Base-by-base conservation (phyloP, 2,888 invertebrate species). In the Auanema freiburgensis region DNA sequence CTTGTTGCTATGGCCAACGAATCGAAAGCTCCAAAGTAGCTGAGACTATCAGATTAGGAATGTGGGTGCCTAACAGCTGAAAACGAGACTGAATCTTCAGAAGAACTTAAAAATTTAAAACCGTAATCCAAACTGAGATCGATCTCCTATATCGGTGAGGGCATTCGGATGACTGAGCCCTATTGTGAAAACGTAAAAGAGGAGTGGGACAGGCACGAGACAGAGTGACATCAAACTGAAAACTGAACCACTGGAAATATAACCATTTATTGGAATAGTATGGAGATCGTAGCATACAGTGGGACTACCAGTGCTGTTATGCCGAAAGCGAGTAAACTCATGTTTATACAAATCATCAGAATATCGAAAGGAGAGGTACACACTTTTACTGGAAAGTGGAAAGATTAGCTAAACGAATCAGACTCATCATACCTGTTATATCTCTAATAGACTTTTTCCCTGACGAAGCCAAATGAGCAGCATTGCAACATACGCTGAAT, bases 171-270 rank as follows among this genome's bases (percentile, higher is more conserved):
- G 68, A 10, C 71, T 74, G 57, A 79, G 66, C 1, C 76, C 67
- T 33, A 79, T 67, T 1, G 78, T 79, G 44, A 74, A 25, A 10
- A 78, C 50, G 68, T 78, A 79, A 61, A 77, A 75, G 49, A 74
- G 42, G 16, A 72, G 61, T 12, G 80, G 80, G 21, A 71, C 41
- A 8, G 78, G 78, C 49, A 79, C 69, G 25, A 66, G 59, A 44
- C 49, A 66, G 18, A 74, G 59, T 21, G 51, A 51, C 41, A 53
- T 44, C n/a, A 58, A 46, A 14, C 63, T 53, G 33, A 25, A 41
- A 12, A 23, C 16, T 21, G 52, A 52, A 16, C 44, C 42, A 14
- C 63, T 58, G 41, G 46, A 63, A 24, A 8, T 24, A 51, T 8
- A 16, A 52, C 21, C 11, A 21, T 21, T 23, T 52, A n/a, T 23